Base-by-base conservation (phyloP, 2,113 vertebrate genomes). In the Paraplagusia blochii region DNA sequence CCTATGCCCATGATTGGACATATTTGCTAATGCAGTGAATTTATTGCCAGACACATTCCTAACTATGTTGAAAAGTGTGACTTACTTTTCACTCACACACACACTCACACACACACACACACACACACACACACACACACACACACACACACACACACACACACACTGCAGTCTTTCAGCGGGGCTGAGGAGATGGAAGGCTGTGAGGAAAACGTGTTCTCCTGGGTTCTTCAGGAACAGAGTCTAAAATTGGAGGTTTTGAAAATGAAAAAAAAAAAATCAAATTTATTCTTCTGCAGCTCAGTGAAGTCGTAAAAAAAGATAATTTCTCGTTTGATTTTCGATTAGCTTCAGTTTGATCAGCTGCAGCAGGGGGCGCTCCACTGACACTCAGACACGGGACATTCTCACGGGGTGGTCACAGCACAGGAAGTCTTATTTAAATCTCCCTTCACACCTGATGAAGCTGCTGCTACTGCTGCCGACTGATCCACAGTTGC, bases 51-150 rank as follows among this genome's bases (percentile, higher is more conserved):
- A 85, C 73, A 69, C 46, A 13, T 74, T 77, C 58, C 61, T 60
- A 57, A 50, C 59, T 76, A 58, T 51, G 63, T 61, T 64, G 57
- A 51, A 73, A 63, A 77, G 80, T 82, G 68, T 69, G 76, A 82
- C 77, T 70, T 53, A 54, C 62, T 58, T 64, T 67, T 50, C 46
- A n/a, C n/a, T n/a, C n/a, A n/a, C n/a, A n/a, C n/a, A n/a, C n/a
- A n/a, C n/a, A n/a, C n/a, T n/a, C n/a, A n/a, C n/a, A n/a, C n/a
- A n/a, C n/a, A n/a, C n/a, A n/a, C n/a, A n/a, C n/a, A n/a, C n/a
- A n/a, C n/a, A n/a, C n/a, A n/a, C n/a, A n/a, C n/a, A n/a, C n/a
- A n/a, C n/a, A n/a, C n/a, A n/a, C n/a, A n/a, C n/a, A n/a, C n/a
- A n/a, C n/a, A n/a, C n/a, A n/a, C n/a, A n/a, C n/a, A n/a, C n/a